Evolutionary conservation across 2,888 invertebrate species (phyloP), one percentile per base, ranked within the genome.

Genomic region (Bellardia pandia): DNA sequence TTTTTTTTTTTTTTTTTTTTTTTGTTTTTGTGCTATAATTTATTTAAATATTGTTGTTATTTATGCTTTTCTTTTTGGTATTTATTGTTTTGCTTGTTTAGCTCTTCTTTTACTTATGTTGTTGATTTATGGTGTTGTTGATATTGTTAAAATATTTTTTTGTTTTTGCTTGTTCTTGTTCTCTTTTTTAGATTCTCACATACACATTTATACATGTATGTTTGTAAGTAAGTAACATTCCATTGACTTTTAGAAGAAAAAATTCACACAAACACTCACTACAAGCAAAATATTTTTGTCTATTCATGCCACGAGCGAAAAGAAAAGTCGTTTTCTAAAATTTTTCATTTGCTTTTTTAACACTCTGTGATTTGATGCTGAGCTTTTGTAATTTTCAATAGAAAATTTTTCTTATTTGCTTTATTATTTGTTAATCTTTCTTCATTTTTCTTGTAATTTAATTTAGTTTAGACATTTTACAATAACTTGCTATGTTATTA

Each of bases 291-390:
- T 45, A 71, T 66, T 69, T 71, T 60, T 71, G 56, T 72, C 66
- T 66, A 76, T 76, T 80, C 80, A 66, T 71, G 72, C 42, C 79
- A 86, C 68, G 53, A 77, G 62, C 68, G 33, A 51, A 64, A 58
- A 62, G 30, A 40, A 48, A n/a, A 66, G 11, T 64, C 16, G 56
- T 62, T 77, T 58, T 84, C 14, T 42, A 7, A 56, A 42, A 23
- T 40, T 62, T 72, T 75, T 48, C 33, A 62, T 53, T 58, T 14
- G 37, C 14, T 53, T 51, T 30, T 14, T 53, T 64, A 33, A 69
- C 37, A 69, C 69, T 42, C n/a, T 9, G 53, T 62, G 62, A 51
- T 72, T 75, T 75, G 14, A 68, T 16, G 37, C 23, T 56, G 30
- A 53, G 13, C 23, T 64, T 53, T 72, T 40, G 16, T 72, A 14